Percentiles rank a stretch among this genome's conserved stretches.
Evolutionary conservation across 2,797 vertebrate species (phyloP).

Genomic region (Orientallactaga sibirica): DNA sequence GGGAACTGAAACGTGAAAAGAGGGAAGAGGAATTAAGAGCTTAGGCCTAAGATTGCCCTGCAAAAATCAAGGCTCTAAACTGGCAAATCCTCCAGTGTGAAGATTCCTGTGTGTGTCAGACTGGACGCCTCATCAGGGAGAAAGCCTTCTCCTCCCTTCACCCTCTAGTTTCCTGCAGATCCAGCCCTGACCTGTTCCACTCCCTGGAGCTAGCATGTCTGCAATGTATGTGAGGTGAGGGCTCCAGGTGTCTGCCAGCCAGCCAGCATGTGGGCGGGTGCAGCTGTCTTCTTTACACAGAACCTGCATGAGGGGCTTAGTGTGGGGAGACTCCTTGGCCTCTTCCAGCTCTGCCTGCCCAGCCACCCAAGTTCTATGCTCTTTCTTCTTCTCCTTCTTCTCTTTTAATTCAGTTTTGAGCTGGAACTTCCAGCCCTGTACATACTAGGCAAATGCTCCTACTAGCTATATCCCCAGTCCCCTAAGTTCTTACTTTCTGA

Average conservation of each 20-base stretch:
- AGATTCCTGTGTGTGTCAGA: slow-evolving; percentile 41
- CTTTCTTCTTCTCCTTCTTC: neutral
- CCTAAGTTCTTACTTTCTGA: slow-evolving; percentile 14
- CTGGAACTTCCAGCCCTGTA: neutral
- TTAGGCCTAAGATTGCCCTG: slow-evolving; percentile 29
- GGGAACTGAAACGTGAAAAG: slow-evolving; percentile 8
- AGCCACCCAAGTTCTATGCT: slow-evolving; percentile 9
- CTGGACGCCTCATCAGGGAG: slow-evolving; percentile 48
- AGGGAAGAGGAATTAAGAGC: slow-evolving; percentile 28
- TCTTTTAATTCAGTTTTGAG: neutral
- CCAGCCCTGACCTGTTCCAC: slow-evolving; percentile 75
- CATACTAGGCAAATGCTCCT: neutral
- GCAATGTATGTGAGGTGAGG: slow-evolving; percentile 27
- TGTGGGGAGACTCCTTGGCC: neutral
- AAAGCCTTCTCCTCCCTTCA: slow-evolving; percentile 40
- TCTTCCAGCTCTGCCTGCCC: slow-evolving; percentile 40
- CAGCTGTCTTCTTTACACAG: slow-evolving; percentile 42
- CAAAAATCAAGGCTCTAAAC: slow-evolving; percentile 8
- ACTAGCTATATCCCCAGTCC: neutral
- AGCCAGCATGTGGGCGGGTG: neutral
- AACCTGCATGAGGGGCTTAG: neutral
- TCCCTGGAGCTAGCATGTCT: slow-evolving; percentile 61
- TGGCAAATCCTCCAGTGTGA: slow-evolving; percentile 42
- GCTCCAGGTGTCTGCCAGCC: slow-evolving; percentile 37
- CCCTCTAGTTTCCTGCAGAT: neutral